These are phyloP conservation scores for Pediacus dermestoides DNA, from an alignment of 2,888 invertebrate genomes.

Conservation along the genomic window DNA sequence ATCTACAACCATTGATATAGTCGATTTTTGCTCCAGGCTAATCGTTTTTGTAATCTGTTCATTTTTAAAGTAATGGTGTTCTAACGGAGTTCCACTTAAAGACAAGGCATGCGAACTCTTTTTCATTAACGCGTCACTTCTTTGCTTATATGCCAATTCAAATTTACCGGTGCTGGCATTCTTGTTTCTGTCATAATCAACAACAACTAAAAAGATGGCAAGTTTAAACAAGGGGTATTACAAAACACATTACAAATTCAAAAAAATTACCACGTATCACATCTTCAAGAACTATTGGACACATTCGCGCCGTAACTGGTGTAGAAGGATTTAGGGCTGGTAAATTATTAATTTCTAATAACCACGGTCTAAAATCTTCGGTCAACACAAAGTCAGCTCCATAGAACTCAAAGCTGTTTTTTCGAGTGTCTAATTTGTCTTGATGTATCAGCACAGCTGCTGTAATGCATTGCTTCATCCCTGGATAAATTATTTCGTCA, in stretches of 20 bases:
- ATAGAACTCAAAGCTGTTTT: constrained; percentile 82
- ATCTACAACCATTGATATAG: neutral
- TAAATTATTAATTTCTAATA: constrained; percentile 90
- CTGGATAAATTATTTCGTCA: constrained; percentile 74
- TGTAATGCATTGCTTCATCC: constrained; percentile 78
- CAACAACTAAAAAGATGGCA: constrained; percentile 50
- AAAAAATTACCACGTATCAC: constrained; percentile 78
- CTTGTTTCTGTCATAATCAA: constrained; percentile 51
- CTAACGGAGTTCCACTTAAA: constrained; percentile 21
- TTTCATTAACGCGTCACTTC: constrained; percentile 9
- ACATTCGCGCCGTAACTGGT: constrained; percentile 76
- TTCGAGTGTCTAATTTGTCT: constrained; percentile 63
- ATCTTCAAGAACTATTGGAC: constrained; percentile 77
- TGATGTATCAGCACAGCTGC: constrained; percentile 78
- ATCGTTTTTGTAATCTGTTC: no score
- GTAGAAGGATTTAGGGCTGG: constrained; percentile 82
- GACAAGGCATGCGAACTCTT: no score
- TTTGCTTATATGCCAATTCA: constrained; percentile 46
- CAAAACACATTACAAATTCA: constrained; percentile 1
- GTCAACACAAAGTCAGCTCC: constrained; percentile 91
- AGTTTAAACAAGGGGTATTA: no score
- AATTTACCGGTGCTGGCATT: constrained; percentile 58
- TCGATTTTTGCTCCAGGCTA: no score
- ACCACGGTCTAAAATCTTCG: constrained; percentile 79
- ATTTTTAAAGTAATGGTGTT: constrained; percentile 22